phyloP scores from a whole-genome alignment of 2,113 vertebrate genomes.

The Cromileptes altivelis region DNA sequence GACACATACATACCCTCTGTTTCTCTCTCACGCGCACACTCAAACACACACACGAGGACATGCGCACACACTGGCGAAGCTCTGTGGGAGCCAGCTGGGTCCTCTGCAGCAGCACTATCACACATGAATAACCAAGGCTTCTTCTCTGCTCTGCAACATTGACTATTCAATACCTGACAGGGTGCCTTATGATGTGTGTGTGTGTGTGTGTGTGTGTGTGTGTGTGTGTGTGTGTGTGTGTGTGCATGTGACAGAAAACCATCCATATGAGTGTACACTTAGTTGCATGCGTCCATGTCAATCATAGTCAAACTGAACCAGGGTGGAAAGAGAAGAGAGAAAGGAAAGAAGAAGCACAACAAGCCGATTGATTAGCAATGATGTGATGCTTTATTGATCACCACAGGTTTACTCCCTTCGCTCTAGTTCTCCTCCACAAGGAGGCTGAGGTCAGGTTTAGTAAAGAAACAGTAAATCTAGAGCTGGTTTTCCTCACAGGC shows the following conservation, averaged over 20 bases:
- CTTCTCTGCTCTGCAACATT: conserved; percentile 61
- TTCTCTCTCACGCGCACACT: conserved; percentile 15
- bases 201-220: conserved; percentile 18
- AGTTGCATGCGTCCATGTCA: conserved; percentile 10
- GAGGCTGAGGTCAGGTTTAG: conserved; percentile 26
- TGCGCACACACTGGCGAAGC: conserved; percentile 18
- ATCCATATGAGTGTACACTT: conserved; percentile 11
- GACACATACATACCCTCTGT: conserved; percentile 24
- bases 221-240: conserved; percentile 23
- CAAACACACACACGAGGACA: conserved; percentile 26
- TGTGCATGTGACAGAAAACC: conserved; percentile 12
- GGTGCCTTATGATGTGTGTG: conserved; percentile 45
- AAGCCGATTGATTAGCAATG: conserved; percentile 39
- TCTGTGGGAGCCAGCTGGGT: conserved; percentile 68
- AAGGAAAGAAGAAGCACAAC: conserved; percentile 11
- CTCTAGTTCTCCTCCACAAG: background rate
- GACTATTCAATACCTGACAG: conserved; percentile 73
- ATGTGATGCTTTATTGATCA: conserved; percentile 19
- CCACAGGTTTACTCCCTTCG: background rate
- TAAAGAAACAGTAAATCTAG: background rate
- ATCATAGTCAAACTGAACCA: conserved; percentile 33
- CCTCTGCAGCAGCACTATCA: conserved; percentile 68
- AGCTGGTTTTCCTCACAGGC: background rate
- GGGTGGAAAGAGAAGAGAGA: conserved; percentile 4
- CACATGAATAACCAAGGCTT: conserved; percentile 76